phyloP scores from a whole-genome alignment of 2,797 vertebrate genomes.

The Steatocranus sp. region DNA sequence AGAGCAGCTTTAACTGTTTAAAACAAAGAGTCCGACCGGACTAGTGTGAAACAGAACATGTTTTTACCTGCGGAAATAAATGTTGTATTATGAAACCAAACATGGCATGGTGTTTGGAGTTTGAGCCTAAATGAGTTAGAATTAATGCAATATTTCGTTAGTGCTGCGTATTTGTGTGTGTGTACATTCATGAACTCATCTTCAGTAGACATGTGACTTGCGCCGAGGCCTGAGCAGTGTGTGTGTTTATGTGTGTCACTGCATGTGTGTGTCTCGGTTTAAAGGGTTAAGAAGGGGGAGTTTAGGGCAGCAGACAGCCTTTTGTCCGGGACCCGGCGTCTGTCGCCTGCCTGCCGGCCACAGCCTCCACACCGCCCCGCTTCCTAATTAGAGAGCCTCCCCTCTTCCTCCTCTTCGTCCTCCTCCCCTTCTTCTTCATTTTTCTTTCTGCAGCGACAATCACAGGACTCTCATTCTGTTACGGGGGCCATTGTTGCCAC shows the following conservation, averaged over 20 bases:
- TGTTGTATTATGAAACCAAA: neutral
- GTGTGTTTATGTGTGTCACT: neutral
- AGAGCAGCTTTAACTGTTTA: neutral
- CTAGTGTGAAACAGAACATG: neutral
- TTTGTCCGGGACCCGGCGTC: constrained; percentile 80
- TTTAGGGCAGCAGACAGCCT: constrained; percentile 78
- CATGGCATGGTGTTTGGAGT: neutral
- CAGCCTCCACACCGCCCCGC: constrained; percentile 69
- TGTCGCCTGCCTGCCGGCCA: constrained; percentile 77
- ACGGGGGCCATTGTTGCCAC: constrained; percentile 71
- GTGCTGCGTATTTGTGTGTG: neutral
- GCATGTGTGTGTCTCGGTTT: constrained; percentile 43
- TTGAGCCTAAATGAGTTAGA: neutral
- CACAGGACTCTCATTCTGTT: constrained; percentile 74
- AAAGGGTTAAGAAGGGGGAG: constrained; percentile 79
- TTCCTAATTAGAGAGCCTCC: constrained; percentile 73
- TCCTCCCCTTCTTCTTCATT: constrained; percentile 58
- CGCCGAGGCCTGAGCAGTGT: neutral
- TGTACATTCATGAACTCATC: neutral
- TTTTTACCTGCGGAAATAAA: neutral
- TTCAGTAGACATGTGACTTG: neutral
- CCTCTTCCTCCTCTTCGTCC: neutral
- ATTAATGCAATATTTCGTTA: neutral
- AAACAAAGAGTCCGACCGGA: neutral
- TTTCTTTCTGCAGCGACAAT: constrained; percentile 70